Evolutionary conservation across 1,140 invertebrate species (phyloP), one percentile per base, ranked within the genome.

Genomic region (Pogonomyrmex barbatus): DNA sequence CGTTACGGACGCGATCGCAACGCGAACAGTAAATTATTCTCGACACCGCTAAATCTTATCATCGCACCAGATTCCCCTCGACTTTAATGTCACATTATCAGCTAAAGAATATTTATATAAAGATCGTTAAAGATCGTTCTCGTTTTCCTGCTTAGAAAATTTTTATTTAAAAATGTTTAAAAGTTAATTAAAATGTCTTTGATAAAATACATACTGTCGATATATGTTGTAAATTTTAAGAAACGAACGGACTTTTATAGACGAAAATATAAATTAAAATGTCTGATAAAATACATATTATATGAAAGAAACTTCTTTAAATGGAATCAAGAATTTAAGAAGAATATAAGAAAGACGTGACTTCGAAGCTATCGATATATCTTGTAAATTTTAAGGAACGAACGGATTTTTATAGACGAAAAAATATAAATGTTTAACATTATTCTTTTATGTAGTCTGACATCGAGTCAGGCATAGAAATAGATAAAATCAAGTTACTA

Each of bases 11-110:
- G 65, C 52, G 65, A 82, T 60, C 42, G 67, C 17, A 45, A 12
- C 17, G 52, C 50, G 30, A 82, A 71, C 54, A 60, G 42, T 82
- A 82, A 82, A 71, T 82, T 82, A 82, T 60, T 30, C 79, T n/a
- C 30, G 67, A 47, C 79, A 70, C 54, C 54, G 30, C 36, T 60
- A 82, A 82, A 82, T 82, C 17, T 8, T 67, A 8, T 67, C 65
- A n/a, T 14, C 50, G 30, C 24, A 2, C 50, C 50, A 52, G 33
- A 36, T 30, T n/a, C 12, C 77, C 42, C 58, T 56, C 47, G 60
- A 9, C 30, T 42, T 4, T 82, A 82, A 82, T 82, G 67, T 60
- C 54, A 82, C 1, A 14, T 71, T 58, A 42, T 60, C 67, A 36
- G 14, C 39, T 6, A 71, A 36, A 58, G 2, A 36, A 54, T 42